Evolutionary conservation across 1,140 invertebrate species (phyloP), one percentile per base, ranked within the genome.

Genomic region (Centruroides vittatus): DNA sequence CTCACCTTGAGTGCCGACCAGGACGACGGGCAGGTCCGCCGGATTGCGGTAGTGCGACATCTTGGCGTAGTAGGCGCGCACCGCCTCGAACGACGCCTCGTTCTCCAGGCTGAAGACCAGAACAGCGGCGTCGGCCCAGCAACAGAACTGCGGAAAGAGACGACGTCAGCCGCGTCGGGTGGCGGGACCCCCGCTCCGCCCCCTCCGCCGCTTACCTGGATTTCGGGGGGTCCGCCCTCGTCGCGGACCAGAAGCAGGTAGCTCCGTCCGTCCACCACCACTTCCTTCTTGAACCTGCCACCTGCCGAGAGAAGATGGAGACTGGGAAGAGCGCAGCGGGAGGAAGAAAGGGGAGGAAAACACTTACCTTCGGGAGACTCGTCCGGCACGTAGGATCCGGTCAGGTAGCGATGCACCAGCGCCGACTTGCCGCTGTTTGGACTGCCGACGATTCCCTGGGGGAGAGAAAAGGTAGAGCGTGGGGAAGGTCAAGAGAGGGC

Each of bases 261-360:
- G 76, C 90, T 94, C 75, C 94, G 91, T 58, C 91, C 90, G 72
- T 97, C 93, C 59, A 98, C 85, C 59, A 91, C 84, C 49, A 98
- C 84, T 80, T 98, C 94, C 73, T 98, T 98, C 74, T 99, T 99
- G 77, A 98, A 99, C 57, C 95, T 80, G n/a, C 95, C 95, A 66
- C 95, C 76, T 76, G 66, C 34, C 63, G 64, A 46, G 64, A 13
- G 56, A 51, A 12, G 61, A 64, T 4, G 55, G 23, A 34, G 51
- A 6, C 35, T 7, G 5, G 8, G 51, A 5, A 5, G 35, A 5
- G 5, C 23, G 5, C 35, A 23, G 23, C 23, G 23, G 2, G 2
- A 23, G 51, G 23, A 53, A 8, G 35, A 36, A 53, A 3, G 35
- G 51, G 35, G 51, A 53, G 7, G 35, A 5, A 5, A 8, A 5